Percentiles rank a stretch among this genome's conserved stretches.
These are phyloP conservation scores for Actenoides hombroni DNA, from an alignment of 2,113 vertebrate species.

Conservation along the genomic window DNA sequence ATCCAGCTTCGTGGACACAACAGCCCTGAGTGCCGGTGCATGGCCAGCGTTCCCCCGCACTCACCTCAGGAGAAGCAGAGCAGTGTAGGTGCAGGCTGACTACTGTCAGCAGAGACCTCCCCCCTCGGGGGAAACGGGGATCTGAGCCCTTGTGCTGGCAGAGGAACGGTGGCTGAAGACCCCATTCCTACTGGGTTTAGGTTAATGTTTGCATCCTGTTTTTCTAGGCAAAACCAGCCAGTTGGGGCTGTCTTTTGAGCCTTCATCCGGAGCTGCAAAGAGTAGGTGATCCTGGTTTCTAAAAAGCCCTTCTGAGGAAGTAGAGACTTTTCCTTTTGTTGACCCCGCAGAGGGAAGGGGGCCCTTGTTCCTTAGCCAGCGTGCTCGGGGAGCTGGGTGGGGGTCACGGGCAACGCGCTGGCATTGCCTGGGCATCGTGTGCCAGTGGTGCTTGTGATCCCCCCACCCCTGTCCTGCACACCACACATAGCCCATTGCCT, in stretches of 20 bases:
- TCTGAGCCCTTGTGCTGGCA: not conserved
- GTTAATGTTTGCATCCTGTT: not conserved
- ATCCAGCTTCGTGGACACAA: not conserved
- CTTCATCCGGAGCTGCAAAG: not conserved
- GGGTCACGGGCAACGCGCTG: accelerated
- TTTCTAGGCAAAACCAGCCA: not conserved
- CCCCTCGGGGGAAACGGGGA: accelerated
- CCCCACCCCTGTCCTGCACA: not conserved
- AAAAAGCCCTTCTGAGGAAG: not conserved
- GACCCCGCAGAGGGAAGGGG: accelerated
- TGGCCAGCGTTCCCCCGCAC: not conserved
- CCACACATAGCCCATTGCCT: not conserved
- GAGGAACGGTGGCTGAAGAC: not conserved
- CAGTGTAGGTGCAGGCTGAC: not conserved
- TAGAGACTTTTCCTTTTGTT: not conserved
- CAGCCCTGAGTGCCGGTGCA: not conserved
- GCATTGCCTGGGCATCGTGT: too few species aligned
- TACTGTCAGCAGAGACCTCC: not conserved
- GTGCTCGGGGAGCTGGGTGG: not conserved
- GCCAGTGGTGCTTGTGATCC: not conserved
- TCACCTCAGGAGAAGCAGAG: not conserved
- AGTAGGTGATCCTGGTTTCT: not conserved
- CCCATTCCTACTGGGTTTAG: not conserved
- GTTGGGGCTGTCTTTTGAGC: not conserved
- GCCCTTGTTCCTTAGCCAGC: accelerated